Percentiles rank a stretch among this genome's conserved stretches.
Evolutionary conservation across 2,797 vertebrate species (phyloP).

Genomic region (Myripristis jacobus): DNA sequence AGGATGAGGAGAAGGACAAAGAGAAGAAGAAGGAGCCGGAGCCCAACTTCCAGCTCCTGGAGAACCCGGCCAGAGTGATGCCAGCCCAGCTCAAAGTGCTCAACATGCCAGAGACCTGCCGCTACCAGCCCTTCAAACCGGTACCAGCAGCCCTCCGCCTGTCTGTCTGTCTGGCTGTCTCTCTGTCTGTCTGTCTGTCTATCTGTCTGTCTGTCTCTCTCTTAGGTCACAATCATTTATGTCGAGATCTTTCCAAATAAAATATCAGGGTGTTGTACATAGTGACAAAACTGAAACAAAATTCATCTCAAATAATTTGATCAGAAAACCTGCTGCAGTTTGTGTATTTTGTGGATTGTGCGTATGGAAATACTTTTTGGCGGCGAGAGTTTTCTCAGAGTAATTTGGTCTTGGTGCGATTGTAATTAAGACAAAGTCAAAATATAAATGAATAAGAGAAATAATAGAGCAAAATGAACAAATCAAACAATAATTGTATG

Average conservation of each 20-base stretch:
- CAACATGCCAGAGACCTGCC: conserved; percentile 93
- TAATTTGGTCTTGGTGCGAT: background rate
- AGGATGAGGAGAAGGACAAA: conserved; percentile 88
- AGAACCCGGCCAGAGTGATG: conserved; percentile 97
- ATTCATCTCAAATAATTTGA: no score
- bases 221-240: background rate
- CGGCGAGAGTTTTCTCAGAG: no score
- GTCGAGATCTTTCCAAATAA: no score
- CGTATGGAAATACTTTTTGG: no score
- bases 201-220: background rate
- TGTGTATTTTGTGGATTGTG: no score
- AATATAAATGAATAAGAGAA: no score
- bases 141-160: conserved; percentile 73
- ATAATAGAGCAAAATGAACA: no score
- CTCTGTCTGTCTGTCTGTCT: background rate
- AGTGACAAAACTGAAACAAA: no score
- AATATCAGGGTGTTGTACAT: no score
- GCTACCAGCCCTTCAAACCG: conserved; percentile 98
- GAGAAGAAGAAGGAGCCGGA: conserved; percentile 99
- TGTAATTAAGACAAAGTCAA: background rate
- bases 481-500: no score
- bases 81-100: conserved; percentile 98
- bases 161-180: background rate
- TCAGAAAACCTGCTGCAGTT: no score
- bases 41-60: conserved; percentile 94